phyloP scores from a whole-genome alignment of 2,797 vertebrate genomes.

The Helicolenus hilgendorfi region DNA sequence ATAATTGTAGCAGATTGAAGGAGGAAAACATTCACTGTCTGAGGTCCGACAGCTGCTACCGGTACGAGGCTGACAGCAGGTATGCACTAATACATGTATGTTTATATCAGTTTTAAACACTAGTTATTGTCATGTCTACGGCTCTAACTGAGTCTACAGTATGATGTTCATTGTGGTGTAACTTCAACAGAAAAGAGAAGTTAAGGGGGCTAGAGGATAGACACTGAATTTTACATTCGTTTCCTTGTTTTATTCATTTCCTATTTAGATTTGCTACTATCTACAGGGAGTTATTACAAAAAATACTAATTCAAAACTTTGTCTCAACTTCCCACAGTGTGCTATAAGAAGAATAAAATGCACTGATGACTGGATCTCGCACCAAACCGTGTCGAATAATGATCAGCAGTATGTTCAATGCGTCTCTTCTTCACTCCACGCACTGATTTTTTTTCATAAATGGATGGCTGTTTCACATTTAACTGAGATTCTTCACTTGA shows the following conservation, averaged over 20 bases:
- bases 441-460: not conserved
- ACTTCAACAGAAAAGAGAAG: conserved; percentile 36
- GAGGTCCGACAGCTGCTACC: conserved; percentile 19
- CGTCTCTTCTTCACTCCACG: not conserved
- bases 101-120: too few relatives aligned
- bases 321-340: conserved; percentile 8
- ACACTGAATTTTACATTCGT: not conserved
- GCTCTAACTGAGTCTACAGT: not conserved
- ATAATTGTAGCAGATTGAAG: not conserved
- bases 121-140: not conserved
- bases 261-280: not conserved
- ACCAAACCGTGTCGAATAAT: conserved; percentile 65
- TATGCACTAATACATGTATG: conserved; percentile 27
- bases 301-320: not conserved
- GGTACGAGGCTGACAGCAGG: conserved; percentile 55
- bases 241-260: not conserved
- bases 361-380: conserved; percentile 63
- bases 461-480: not conserved
- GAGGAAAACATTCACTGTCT: not conserved
- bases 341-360: conserved; percentile 59
- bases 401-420: conserved; percentile 76
- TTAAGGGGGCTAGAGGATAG: not conserved
- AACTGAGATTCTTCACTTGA: not conserved
- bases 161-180: not conserved
- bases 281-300: not conserved